A percentile compares a stretch with the other conserved stretches of the same genome.
Conservation (phyloP, 1,140 invertebrate genomes). For the Coelopa frigida region DNA sequence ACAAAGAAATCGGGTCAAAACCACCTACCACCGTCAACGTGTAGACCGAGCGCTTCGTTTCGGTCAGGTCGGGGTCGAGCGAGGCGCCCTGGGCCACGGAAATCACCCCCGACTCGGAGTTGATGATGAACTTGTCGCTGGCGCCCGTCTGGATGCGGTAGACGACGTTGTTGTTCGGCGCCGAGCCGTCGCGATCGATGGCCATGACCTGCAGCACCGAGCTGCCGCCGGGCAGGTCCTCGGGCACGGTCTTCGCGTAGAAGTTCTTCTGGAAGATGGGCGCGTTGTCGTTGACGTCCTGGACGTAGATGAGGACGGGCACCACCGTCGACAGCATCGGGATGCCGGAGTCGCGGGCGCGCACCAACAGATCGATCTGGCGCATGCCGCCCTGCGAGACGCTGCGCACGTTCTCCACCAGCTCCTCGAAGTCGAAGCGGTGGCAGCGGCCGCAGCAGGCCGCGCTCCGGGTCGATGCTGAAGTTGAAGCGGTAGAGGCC, state of each 20-base stretch:
- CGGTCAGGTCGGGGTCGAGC: slow-evolving; percentile 81
- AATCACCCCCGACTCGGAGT: slow-evolving; percentile 72
- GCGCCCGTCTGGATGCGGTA: slow-evolving; percentile 83
- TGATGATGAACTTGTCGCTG: slow-evolving; percentile 86
- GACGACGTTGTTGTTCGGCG: slow-evolving; percentile 77
- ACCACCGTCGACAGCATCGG: slow-evolving; percentile 69
- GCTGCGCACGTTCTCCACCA: slow-evolving; percentile 34
- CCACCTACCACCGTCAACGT: slow-evolving; percentile 55
- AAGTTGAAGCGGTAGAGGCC: slow-evolving; percentile 73
- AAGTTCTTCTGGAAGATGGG: slow-evolving; percentile 69
- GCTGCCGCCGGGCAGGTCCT: slow-evolving; percentile 73
- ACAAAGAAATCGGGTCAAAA: too few species aligned
- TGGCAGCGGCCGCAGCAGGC: slow-evolving; percentile 60
- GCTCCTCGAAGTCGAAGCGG: slow-evolving; percentile 73
- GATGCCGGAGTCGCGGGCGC: slow-evolving; percentile 71
- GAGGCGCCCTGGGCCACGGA: slow-evolving; percentile 77
- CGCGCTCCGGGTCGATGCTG: slow-evolving; percentile 65
- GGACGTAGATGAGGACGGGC: slow-evolving; percentile 70
- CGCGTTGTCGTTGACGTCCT: slow-evolving; percentile 80
- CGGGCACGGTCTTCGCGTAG: slow-evolving; percentile 71
- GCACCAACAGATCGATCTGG: slow-evolving; percentile 65
- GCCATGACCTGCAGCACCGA: slow-evolving; percentile 74
- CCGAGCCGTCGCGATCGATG: slow-evolving; percentile 74
- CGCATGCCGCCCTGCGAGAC: slow-evolving; percentile 48
- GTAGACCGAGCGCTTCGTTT: slow-evolving; percentile 62